Evolutionary conservation across 2,113 vertebrate genomes (phyloP).

Genomic region (Ellobius talpinus): DNA sequence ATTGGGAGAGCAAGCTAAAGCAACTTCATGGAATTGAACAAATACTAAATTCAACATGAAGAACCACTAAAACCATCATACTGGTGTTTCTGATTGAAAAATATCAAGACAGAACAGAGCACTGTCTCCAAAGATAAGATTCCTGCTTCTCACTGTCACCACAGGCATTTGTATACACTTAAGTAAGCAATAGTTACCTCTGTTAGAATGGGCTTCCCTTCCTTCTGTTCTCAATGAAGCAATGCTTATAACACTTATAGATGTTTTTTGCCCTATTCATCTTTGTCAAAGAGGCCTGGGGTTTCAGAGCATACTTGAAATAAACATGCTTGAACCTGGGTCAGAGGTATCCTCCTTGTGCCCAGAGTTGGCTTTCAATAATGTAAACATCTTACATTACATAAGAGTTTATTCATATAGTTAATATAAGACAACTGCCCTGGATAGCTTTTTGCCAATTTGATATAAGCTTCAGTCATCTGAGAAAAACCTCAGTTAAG

Average conservation of each 20-base stretch:
- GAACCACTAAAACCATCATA: not conserved
- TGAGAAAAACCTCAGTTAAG: not conserved
- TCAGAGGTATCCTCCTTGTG: not conserved
- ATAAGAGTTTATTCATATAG: not conserved
- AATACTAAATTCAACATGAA: no score
- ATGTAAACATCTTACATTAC: not conserved
- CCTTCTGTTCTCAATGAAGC: not conserved
- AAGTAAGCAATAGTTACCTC: not conserved
- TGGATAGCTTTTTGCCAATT: not conserved
- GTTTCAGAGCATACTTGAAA: not conserved
- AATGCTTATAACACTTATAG: not conserved
- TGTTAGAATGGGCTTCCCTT: not conserved
- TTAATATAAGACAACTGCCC: not conserved
- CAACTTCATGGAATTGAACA: not conserved
- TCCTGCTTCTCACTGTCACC: not conserved
- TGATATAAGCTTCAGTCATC: no score
- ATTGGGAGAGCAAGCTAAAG: not conserved
- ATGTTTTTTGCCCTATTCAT: not conserved
- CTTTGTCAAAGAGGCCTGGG: not conserved
- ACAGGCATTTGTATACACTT: not conserved
- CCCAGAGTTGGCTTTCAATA: not conserved
- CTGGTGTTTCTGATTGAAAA: not conserved
- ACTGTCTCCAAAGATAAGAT: not conserved
- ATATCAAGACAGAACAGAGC: not conserved
- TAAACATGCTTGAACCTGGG: not conserved